A percentile compares a stretch with the other conserved stretches of the same genome.
Evolutionary conservation across 2,797 vertebrate species (phyloP).

Genomic region (Gymnopithys bicolor): DNA sequence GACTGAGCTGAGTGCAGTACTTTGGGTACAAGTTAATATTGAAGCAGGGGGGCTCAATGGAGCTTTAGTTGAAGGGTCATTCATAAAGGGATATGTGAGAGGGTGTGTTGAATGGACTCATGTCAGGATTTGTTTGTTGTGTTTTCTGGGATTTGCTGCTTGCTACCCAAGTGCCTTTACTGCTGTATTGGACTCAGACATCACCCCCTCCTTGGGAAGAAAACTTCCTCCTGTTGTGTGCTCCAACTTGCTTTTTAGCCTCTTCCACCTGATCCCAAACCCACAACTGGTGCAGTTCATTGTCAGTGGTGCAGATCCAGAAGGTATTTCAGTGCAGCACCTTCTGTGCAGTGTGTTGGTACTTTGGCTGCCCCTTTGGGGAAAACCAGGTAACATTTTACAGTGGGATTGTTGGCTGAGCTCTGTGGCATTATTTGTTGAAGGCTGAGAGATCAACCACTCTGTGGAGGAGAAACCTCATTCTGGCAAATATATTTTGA

Average conservation of each 20-base stretch:
- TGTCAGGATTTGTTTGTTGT: conserved; percentile 42
- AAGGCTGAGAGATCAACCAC: not conserved
- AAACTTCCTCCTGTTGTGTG: not conserved
- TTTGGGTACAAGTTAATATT: not conserved
- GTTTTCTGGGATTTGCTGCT: conserved; percentile 7
- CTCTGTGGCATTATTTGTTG: not conserved
- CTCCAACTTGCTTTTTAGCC: conserved; percentile 11
- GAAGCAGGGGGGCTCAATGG: not conserved
- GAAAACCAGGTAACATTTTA: not conserved
- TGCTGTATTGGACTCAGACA: not conserved
- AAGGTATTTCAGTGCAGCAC: not conserved
- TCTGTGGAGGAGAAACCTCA: not conserved
- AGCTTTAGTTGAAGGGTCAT: not conserved
- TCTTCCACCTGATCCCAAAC: not conserved
- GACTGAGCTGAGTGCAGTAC: not conserved
- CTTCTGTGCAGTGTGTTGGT: not conserved
- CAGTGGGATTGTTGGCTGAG: not conserved
- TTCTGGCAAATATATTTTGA: not conserved
- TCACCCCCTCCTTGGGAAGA: not conserved
- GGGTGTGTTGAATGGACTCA: not conserved
- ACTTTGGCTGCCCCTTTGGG: not conserved
- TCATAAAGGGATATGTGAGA: not conserved
- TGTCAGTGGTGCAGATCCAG: not conserved
- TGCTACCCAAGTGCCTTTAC: not conserved
- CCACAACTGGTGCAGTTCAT: not conserved